These are phyloP conservation scores for Tretioscincus oriximinensis DNA, from an alignment of 2,113 vertebrate genomes.

Conservation along the genomic window DNA sequence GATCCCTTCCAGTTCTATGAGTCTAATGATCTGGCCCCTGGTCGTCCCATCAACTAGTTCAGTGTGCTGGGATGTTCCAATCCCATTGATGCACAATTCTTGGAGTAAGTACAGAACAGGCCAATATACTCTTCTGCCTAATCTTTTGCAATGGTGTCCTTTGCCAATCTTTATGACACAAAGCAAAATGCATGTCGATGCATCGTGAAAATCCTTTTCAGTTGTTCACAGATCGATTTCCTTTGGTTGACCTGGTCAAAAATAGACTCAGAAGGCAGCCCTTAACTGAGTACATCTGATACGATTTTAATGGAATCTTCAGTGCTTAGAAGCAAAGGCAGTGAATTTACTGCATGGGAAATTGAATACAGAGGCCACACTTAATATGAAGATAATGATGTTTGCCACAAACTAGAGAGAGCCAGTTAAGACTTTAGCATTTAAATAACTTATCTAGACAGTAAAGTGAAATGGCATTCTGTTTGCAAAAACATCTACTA, in stretches of 20 bases:
- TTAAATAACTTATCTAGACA: neutral
- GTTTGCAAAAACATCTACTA: neutral
- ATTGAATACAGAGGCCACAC: neutral
- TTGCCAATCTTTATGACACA: neutral
- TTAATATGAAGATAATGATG: neutral
- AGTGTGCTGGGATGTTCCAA: no score
- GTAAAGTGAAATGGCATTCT: neutral
- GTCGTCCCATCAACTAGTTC: no score
- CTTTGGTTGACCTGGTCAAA: neutral
- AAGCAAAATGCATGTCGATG: neutral
- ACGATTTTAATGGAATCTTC: neutral
- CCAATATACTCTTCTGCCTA: no score
- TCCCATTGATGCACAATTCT: no score
- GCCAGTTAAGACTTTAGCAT: neutral
- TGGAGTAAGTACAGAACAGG: no score
- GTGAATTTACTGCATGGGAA: neutral
- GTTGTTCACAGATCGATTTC: neutral
- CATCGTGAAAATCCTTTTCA: neutral
- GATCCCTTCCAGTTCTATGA: no score
- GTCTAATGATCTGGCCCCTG: no score
- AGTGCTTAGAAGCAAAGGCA: neutral
- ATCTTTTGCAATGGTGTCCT: no score
- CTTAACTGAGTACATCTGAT: neutral
- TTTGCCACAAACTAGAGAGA: neutral
- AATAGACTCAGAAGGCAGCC: neutral